Percentiles rank a stretch among this genome's conserved stretches.
These are phyloP conservation scores for Oreochromis mossambicus DNA, from an alignment of 2,797 vertebrate genomes.

Conservation along the genomic window DNA sequence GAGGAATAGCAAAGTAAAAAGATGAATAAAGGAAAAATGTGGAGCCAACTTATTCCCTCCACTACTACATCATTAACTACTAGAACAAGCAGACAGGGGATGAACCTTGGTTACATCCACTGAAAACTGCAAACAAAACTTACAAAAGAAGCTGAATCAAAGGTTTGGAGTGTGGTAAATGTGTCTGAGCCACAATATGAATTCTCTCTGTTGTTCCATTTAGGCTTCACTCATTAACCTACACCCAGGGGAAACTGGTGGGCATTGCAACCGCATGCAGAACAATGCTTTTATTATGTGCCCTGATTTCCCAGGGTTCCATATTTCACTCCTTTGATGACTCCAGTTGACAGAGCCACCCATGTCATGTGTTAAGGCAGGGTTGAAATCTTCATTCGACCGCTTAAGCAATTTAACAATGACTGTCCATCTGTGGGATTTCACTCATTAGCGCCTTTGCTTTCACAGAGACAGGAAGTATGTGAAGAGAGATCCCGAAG, in stretches of 20 bases:
- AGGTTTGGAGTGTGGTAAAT: conserved; percentile 18
- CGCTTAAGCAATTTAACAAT: conserved; percentile 65
- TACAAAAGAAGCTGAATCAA: conserved; percentile 43
- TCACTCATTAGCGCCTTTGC: conserved; percentile 72
- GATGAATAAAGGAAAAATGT: conserved; percentile 45
- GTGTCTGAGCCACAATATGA: conserved; percentile 16
- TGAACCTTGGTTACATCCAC: conserved; percentile 13
- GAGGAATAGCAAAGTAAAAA: conserved; percentile 57
- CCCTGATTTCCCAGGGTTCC: conserved; percentile 41
- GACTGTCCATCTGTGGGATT: conserved; percentile 68
- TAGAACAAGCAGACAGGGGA: conserved; percentile 43
- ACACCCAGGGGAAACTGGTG: not conserved
- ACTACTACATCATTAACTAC: conserved; percentile 65
- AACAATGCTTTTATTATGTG: conserved; percentile 34
- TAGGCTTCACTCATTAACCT: conserved; percentile 22
- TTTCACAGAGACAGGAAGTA: conserved; percentile 60
- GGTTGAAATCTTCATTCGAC: conserved; percentile 51
- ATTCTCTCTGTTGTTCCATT: conserved; percentile 21
- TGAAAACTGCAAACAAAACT: conserved; percentile 40
- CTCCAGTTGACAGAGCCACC: conserved; percentile 21
- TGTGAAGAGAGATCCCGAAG: conserved; percentile 53
- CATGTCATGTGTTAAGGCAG: conserved; percentile 35
- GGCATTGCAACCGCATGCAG: not conserved
- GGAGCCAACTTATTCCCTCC: conserved; percentile 40
- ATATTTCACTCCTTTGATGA: conserved; percentile 15